phyloP scores from a whole-genome alignment of 2,888 invertebrate species.

The Mythimna pallens region DNA sequence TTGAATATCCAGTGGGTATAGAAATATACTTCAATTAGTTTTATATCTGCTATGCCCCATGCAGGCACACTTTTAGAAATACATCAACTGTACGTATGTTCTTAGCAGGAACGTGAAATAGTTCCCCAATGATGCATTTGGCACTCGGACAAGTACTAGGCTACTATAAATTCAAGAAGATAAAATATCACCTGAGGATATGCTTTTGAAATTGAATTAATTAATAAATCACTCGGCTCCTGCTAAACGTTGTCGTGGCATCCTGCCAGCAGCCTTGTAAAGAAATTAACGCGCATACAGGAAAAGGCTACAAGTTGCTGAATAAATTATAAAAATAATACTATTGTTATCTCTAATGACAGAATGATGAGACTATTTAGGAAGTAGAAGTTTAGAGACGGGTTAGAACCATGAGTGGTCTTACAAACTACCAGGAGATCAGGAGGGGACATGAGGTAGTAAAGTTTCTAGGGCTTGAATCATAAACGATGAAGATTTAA shows the following conservation, averaged over 20 bases:
- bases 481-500: too few species aligned
- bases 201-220: constrained; percentile 38
- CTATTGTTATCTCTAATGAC: too few species aligned
- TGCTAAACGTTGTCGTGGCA: constrained; percentile 32
- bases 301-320: constrained; percentile 27
- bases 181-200: background rate
- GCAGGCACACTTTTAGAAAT: background rate
- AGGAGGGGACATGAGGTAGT: too few species aligned
- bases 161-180: constrained; percentile 5
- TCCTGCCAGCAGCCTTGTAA: constrained; percentile 29
- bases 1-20: too few species aligned
- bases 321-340: constrained; percentile 1
- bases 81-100: background rate
- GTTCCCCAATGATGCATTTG: constrained; percentile 1
- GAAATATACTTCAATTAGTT: too few species aligned
- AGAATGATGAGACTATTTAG: too few species aligned
- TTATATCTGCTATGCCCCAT: too few species aligned
- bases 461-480: too few species aligned
- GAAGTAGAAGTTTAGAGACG: too few species aligned
- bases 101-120: background rate
- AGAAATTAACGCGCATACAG: constrained; percentile 26
- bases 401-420: too few species aligned
- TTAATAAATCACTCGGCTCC: constrained; percentile 39
- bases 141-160: background rate
- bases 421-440: too few species aligned